phyloP scores from a whole-genome alignment of 2,113 vertebrate species.

The Oreocharis arfaki region DNA sequence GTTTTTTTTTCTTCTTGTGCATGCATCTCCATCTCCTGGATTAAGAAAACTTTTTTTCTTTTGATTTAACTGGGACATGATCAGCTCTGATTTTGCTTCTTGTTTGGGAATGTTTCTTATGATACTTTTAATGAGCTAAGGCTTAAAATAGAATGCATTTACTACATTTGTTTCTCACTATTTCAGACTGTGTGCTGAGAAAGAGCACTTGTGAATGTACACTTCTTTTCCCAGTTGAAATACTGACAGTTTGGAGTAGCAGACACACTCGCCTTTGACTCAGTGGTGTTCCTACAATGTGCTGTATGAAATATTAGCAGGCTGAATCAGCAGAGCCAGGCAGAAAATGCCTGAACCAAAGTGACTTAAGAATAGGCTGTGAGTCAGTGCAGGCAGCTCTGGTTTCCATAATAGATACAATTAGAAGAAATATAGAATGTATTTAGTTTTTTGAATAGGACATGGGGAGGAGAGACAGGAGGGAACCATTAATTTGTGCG shows the following conservation, averaged over 20 bases:
- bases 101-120: neutral
- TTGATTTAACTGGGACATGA: neutral
- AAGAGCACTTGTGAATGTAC: neutral
- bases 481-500: neutral
- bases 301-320: constrained; percentile 10
- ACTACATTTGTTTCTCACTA: neutral
- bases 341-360: constrained; percentile 26
- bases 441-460: constrained; percentile 16
- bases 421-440: constrained; percentile 21
- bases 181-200: neutral
- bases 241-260: neutral
- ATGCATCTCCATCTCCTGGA: neutral
- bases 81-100: neutral
- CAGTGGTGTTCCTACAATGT: neutral
- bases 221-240: neutral
- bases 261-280: neutral
- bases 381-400: constrained; percentile 18
- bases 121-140: neutral
- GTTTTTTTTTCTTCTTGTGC: neutral
- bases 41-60: neutral
- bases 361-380: constrained; percentile 34
- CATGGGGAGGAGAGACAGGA: neutral
- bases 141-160: neutral
- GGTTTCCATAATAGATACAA: constrained; percentile 44
- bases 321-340: constrained; percentile 16